Evolutionary conservation across 2,888 invertebrate species (phyloP), one percentile per base, ranked within the genome.

Genomic region (Scaptomyza cyrtandrae): DNA sequence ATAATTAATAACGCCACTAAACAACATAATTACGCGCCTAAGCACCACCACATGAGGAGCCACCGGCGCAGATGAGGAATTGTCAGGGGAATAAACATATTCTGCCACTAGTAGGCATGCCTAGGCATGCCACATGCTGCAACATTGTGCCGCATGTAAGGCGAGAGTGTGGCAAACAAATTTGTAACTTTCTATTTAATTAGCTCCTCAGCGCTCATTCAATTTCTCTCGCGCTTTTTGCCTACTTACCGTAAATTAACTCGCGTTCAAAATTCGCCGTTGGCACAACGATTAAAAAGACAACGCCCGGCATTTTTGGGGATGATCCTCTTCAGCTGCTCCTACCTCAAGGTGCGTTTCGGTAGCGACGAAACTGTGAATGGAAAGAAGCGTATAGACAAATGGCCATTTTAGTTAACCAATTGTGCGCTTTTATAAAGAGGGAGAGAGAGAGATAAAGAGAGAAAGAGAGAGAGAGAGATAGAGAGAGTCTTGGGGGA

Each of bases 271-370:
- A 94, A 88, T 94, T 95, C 59, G 94, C 93, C 65, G 95, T 95
- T 9, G 95, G 95, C 79, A 95, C 94, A 85, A 94, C 95, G 66
- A 95, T 94, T 61, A 95, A 90, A 87, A 95, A 95, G 68, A 95
- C 93, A 6, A 95, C 95, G 74, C 95, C 95, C 57, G 94, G 93
- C 94, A 94, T 94, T 71, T 88, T 50, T 29, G 27, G 45, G 29
- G 39, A 37, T 37, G 43, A 29, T 52, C 56, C 35, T 35, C 35
- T 11, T 19, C 11, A 49, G n/a, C 24, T n/a, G n/a, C 29, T 29
- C n/a, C 24, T 49, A 16, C 37, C 24, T 43, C 24, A 19, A 48
- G 53, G 16, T 29, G 55, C 7, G 48, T 39, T 39, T 6, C 14
- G 33, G 33, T 4, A 9, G 27, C 27, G 19, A 13, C 16, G 31